Conservation (phyloP, 2,113 vertebrate species). For the Mugil cephalus region DNA sequence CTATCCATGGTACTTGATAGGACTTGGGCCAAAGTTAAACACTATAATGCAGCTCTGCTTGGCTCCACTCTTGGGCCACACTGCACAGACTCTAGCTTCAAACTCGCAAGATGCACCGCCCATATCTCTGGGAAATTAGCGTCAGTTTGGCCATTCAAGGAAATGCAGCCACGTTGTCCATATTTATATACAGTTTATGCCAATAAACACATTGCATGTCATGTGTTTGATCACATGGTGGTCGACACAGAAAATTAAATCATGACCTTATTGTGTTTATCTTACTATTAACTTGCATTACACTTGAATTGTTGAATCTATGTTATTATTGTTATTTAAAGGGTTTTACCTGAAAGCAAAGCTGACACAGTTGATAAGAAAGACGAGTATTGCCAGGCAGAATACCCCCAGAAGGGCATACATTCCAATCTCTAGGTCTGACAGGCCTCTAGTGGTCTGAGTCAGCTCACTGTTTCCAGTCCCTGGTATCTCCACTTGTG, state of each 20-base stretch:
- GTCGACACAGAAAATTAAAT: too few relatives aligned
- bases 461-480: conserved; percentile 87
- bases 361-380: conserved; percentile 97
- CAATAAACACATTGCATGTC: background rate
- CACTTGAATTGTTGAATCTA: background rate
- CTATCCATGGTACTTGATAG: too few relatives aligned
- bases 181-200: too few relatives aligned
- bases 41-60: too few relatives aligned
- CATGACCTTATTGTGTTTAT: background rate
- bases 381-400: conserved; percentile 96
- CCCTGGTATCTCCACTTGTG: conserved; percentile 86
- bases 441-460: conserved; percentile 88
- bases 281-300: background rate
- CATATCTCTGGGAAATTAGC: too few relatives aligned
- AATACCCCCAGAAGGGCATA: conserved; percentile 96
- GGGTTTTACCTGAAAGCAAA: conserved; percentile 90
- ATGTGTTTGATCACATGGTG: too few relatives aligned
- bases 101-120: too few relatives aligned
- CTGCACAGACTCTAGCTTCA: too few relatives aligned
- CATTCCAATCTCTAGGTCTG: conserved; percentile 97
- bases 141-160: too few relatives aligned
- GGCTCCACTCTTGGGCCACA: too few relatives aligned
- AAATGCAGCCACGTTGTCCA: too few relatives aligned
- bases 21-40: too few relatives aligned
- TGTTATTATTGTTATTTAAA: background rate